Conservation (phyloP, 1,140 invertebrate genomes). For the Diabrotica virgifera region DNA sequence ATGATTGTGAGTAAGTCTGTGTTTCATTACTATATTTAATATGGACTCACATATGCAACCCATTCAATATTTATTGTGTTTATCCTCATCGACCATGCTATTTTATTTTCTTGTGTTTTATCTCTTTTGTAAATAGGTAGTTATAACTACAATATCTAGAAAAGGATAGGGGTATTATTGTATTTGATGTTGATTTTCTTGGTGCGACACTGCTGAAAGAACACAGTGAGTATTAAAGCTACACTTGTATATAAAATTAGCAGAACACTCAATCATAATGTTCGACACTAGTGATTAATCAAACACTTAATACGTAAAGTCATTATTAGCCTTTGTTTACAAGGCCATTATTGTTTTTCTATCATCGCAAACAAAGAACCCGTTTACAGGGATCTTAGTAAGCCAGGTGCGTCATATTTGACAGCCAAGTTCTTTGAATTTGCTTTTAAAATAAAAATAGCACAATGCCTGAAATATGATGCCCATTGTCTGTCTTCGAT, state of each 20-base stretch:
- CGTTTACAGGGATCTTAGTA: constrained; percentile 1
- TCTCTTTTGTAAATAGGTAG: no score
- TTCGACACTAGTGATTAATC: constrained; percentile 2
- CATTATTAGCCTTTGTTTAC: constrained; percentile 1
- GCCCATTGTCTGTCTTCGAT: background rate
- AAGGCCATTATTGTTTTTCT: background rate
- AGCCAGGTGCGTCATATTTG: background rate
- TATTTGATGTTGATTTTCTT: no score
- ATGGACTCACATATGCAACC: no score
- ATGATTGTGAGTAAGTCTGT: no score
- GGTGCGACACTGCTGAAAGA: no score
- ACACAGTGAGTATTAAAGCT: no score
- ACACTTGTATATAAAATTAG: background rate
- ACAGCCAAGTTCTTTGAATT: background rate
- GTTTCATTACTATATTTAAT: no score
- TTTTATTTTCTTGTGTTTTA: no score
- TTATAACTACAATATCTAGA: no score
- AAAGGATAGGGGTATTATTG: no score
- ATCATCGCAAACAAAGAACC: background rate
- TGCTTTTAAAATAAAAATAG: background rate
- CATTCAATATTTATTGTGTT: no score
- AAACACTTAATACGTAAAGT: constrained; percentile 3
- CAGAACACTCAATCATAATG: background rate
- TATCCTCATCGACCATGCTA: no score
- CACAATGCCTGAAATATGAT: background rate